phyloP scores from a whole-genome alignment of 2,113 vertebrate species.

The Ceuthmochares aereus region DNA sequence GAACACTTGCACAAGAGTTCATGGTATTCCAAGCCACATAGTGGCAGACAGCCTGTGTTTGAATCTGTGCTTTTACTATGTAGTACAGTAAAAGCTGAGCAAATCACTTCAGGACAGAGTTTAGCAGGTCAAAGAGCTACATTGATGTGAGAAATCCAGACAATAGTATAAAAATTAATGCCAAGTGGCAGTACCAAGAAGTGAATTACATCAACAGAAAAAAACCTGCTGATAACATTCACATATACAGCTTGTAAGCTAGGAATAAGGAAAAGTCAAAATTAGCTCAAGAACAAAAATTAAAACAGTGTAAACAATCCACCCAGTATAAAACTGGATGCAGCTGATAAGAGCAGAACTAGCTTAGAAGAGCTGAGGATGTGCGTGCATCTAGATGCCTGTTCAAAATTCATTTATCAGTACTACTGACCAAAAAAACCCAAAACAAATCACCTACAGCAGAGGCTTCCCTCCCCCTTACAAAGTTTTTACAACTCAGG shows the following conservation, averaged over 20 bases:
- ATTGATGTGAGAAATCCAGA: constrained; percentile 1
- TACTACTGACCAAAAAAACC: background rate
- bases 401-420: constrained; percentile 39
- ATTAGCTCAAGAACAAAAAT: background rate
- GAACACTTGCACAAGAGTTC: constrained; percentile 64
- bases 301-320: constrained; percentile 50
- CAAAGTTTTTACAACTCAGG: background rate
- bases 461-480: background rate
- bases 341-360: constrained; percentile 40
- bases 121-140: constrained; percentile 39
- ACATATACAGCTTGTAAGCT: constrained; percentile 31
- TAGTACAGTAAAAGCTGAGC: constrained; percentile 56
- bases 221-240: constrained; percentile 49
- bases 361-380: constrained; percentile 49
- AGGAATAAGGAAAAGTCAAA: background rate
- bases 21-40: constrained; percentile 55
- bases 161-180: constrained; percentile 54
- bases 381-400: constrained; percentile 5
- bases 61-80: constrained; percentile 60
- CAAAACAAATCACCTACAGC: background rate
- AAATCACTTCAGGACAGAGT: constrained; percentile 38
- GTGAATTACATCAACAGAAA: constrained; percentile 52
- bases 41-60: constrained; percentile 59
- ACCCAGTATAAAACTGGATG: constrained; percentile 34
- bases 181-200: constrained; percentile 50